These are phyloP conservation scores for Brachionus rubens DNA, from an alignment of 1,140 invertebrate genomes.

Conservation along the genomic window DNA sequence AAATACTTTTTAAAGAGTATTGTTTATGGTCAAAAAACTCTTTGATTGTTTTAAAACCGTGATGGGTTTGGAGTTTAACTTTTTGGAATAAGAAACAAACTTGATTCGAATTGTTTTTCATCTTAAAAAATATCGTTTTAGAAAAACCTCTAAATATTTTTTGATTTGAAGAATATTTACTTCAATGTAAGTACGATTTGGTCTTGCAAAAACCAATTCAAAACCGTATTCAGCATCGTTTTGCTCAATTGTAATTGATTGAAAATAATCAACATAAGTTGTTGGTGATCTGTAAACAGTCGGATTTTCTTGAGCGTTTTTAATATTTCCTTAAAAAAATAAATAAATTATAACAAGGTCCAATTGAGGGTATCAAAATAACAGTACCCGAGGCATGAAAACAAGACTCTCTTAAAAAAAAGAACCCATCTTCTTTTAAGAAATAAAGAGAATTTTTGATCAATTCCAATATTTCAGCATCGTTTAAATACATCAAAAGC, in stretches of 20 bases:
- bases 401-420: slow-evolving; percentile 62
- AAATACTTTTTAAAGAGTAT: slow-evolving; percentile 64
- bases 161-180: neutral
- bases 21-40: slow-evolving; percentile 67
- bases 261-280: slow-evolving; percentile 42
- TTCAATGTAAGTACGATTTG: slow-evolving; percentile 38
- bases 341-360: too few species aligned
- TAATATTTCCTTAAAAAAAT: slow-evolving; percentile 15
- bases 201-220: slow-evolving; percentile 40
- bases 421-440: slow-evolving; percentile 62
- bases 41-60: slow-evolving; percentile 55
- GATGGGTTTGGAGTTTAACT: slow-evolving; percentile 21
- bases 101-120: slow-evolving; percentile 44
- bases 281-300: slow-evolving; percentile 38
- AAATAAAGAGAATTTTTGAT: slow-evolving; percentile 62
- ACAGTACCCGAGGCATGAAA: slow-evolving; percentile 63
- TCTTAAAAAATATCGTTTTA: neutral
- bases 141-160: neutral
- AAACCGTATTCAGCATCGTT: slow-evolving; percentile 6
- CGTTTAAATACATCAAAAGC: slow-evolving; percentile 66
- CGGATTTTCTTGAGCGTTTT: slow-evolving; percentile 46
- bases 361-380: neutral
- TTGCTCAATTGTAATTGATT: slow-evolving; percentile 33
- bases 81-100: slow-evolving; percentile 46
- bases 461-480: slow-evolving; percentile 62